Base-by-base conservation (phyloP, 2,113 vertebrate genomes). In the Nycticebus coucang region DNA sequence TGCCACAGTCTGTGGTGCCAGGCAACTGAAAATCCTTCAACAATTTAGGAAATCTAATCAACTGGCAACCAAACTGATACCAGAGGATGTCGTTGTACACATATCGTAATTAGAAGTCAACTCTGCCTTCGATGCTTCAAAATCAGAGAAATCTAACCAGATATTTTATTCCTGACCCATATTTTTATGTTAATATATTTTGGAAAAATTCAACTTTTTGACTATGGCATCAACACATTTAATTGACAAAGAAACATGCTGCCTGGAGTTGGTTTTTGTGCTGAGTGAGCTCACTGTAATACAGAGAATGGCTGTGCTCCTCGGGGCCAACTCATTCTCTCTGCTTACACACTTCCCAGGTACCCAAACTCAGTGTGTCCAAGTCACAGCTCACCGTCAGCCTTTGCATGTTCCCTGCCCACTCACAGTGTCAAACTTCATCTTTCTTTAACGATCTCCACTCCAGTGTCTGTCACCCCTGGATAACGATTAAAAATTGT, bases 371-470 rank as follows among this genome's bases (percentile, higher is more conserved):
- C n/a, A 13, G 0, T 17, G 2, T 22, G 30, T 64, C 33, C 7
- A 5, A 17, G 15, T 13, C 50, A 78, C 28, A 53, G 24, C 3
- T 33, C 60, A 5, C 5, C 18, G 10, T 60, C 5, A 0, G 45
- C 35, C 11, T 18, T 50, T 22, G 21, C 6, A 8, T 5, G 9
- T 26, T 4, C 5, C 60, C 45, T 60, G 0, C n/a, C 6, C 1
- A 11, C 17, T 62, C 21, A 1, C 55, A 17, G 11, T 57, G 1
- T 41, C 5, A 66, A 55, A 28, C 1, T 7, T 53, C 17, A 7
- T 13, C 11, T 57, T 92, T 66, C 33, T 21, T 2, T 50, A 59
- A 41, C 0, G 21, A 53, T 30, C 24, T 11, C 33, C 19, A 5
- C 11, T 81, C 11, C 17, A 15, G 22, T 11, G 30, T 13, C 4